Base-by-base conservation (phyloP, 2,797 vertebrate genomes). In the Paramormyrops hopkinsi region DNA sequence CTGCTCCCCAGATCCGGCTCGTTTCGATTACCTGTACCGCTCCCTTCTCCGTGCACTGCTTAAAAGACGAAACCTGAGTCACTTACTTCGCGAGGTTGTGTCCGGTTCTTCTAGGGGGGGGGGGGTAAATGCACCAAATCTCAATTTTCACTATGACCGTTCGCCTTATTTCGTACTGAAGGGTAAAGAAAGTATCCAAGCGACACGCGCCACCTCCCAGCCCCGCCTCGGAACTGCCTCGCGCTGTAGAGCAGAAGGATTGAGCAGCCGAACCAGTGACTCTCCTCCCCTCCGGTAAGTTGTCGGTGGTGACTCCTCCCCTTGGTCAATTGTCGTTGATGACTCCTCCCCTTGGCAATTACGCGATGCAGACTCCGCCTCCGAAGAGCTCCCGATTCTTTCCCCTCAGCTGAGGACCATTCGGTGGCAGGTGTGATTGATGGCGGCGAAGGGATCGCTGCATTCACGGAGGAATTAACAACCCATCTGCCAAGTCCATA, bases 171-270 rank as follows among this genome's bases (percentile, higher is more conserved):
- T 89, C 44, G 33, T 88, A 83, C 84, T 59, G 79, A 86, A 86
- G 14, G 51, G 91, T 65, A 50, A 59, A 89, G 89, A 90, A 91
- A 92, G 89, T 92, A 93, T 92, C 92, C 92, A 90, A 91, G 87
- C 87, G 90, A 90, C 85, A 86, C 89, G 89, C 87, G 88, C 89
- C 90, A 92, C 87, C 90, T 91, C 91, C 89, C 88, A 91, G 90
- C 90, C 90, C 88, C 90, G 82, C 88, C 88, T 91, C 90, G 89
- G 91, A 89, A 92, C 89, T 91, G 93, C 90, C 51, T 88, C 46
- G 76, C 59, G 59, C 90, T 65, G 87, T 87, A 22, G 84, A 90
- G 91, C 48, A 90, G 88, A 85, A 37, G 90, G 89, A 89, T 46
- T 79, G 89, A 89, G 90, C 90, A 44, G 89, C 73, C 69, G 89